A percentile compares a stretch with the other conserved stretches of the same genome.
phyloP scores from a whole-genome alignment of 2,888 invertebrate genomes.

The Cantharis lateralis region DNA sequence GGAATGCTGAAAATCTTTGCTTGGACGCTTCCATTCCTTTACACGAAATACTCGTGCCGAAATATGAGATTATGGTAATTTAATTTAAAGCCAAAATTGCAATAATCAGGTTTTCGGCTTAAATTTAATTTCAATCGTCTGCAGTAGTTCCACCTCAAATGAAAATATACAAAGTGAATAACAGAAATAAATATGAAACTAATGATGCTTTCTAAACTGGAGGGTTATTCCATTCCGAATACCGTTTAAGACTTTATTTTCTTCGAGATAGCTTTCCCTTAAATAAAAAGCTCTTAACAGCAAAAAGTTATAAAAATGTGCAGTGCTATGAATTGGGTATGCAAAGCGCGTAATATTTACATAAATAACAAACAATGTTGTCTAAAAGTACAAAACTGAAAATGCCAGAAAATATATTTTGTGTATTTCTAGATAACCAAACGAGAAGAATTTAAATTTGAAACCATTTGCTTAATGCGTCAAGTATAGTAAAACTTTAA shows the following conservation, averaged over 20 bases:
- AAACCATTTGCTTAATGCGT: constrained; percentile 18
- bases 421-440: constrained; percentile 12
- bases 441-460: constrained; percentile 20
- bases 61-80: neutral
- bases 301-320: neutral
- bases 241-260: neutral
- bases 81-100: neutral
- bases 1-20: constrained; percentile 13
- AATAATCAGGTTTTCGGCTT: neutral
- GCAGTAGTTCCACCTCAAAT: neutral
- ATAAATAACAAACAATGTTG: constrained; percentile 3
- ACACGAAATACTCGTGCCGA: neutral
- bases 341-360: neutral
- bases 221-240: neutral
- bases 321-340: neutral
- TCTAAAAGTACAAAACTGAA: constrained; percentile 5
- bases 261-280: neutral
- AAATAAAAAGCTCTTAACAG: neutral
- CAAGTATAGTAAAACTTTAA: constrained; percentile 14
- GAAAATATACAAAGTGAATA: neutral
- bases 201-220: neutral
- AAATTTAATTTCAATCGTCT: neutral
- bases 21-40: neutral
- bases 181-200: neutral
- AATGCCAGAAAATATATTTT: neutral